Evolutionary conservation across 2,797 vertebrate genomes (phyloP), one percentile per base, ranked within the genome.

Genomic region (Enteromius afrohamiltoni): DNA sequence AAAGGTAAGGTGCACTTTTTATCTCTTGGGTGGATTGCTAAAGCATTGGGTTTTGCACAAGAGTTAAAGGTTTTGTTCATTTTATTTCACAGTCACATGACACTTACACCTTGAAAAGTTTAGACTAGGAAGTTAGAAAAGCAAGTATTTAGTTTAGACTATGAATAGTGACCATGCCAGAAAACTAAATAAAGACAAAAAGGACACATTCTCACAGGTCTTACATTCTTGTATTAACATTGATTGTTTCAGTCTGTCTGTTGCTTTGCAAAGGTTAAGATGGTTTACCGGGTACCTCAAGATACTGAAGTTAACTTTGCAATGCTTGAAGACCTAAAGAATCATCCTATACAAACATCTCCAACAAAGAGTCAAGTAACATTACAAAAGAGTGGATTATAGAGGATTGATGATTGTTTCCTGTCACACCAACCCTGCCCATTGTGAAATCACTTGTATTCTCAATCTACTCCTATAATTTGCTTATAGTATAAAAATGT

Each of bases 301-400:
- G 53, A 31, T 49, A 26, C 2, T 1, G 55, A 40, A 65, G 16
- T 65, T 21, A 65, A 53, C 60, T 14, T 7, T 67, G 8, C 1
- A 65, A 40, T 74, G 45, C 45, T 26, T 34, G 11, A 49, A 79
- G 23, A 31, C 17, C 29, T 68, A 5, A 23, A 51, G 29, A 11
- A 1, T 79, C 64, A 13, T 53, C 14, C n/a, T 53, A 37, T 31
- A 68, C 45, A 78, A 65, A 78, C 14, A 26, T 40, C 3, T 53
- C 47, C 14, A 53, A 79, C 47, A 68, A 53, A 47, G 23, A 29
- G 21, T 64, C 19, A 37, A 71, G 37, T 21, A 40, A 79, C 37
- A 53, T 19, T 29, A 71, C n/a, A 34, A 80, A 71, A 64, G 19
- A 58, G 45, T 5, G 65, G 81, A 83, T 83, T 76, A 45, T 9